A percentile compares a stretch with the other conserved stretches of the same genome.
Evolutionary conservation across 1,140 invertebrate species (phyloP).

Genomic region (Eriosoma lanigerum): DNA sequence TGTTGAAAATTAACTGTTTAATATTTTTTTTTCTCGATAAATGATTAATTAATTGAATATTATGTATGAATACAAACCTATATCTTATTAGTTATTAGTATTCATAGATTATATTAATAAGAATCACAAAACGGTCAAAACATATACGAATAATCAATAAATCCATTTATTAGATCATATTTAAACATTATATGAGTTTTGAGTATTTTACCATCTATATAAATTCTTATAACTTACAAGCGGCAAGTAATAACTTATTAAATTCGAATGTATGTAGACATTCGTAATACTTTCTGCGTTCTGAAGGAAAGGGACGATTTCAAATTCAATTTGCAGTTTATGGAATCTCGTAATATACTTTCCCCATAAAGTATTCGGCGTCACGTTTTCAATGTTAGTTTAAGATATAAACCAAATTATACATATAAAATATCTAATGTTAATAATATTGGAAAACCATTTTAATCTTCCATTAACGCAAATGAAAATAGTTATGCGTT

Average conservation of each 20-base stretch:
- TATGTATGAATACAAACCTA: no score
- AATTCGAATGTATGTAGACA: slow-evolving; percentile 18
- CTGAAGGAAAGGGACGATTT: neutral
- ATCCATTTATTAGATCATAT: slow-evolving; percentile 15
- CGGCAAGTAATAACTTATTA: slow-evolving; percentile 1
- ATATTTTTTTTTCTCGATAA: no score
- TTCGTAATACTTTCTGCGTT: neutral
- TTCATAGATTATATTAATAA: no score
- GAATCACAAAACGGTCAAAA: no score
- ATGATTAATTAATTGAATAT: no score
- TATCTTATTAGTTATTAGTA: no score
- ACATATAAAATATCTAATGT: neutral
- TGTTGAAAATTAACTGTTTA: no score
- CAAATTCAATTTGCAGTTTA: slow-evolving; percentile 4
- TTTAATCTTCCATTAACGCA: no score
- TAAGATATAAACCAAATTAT: neutral
- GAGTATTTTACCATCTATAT: neutral
- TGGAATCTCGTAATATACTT: neutral
- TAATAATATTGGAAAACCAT: no score
- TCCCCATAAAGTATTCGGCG: neutral
- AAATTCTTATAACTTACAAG: neutral
- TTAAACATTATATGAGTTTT: slow-evolving; percentile 4
- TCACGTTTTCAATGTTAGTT: neutral
- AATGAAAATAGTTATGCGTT: no score
- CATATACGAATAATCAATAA: neutral